Conservation (phyloP, 2,888 invertebrate genomes). For the Hipparchia sbordonii region DNA sequence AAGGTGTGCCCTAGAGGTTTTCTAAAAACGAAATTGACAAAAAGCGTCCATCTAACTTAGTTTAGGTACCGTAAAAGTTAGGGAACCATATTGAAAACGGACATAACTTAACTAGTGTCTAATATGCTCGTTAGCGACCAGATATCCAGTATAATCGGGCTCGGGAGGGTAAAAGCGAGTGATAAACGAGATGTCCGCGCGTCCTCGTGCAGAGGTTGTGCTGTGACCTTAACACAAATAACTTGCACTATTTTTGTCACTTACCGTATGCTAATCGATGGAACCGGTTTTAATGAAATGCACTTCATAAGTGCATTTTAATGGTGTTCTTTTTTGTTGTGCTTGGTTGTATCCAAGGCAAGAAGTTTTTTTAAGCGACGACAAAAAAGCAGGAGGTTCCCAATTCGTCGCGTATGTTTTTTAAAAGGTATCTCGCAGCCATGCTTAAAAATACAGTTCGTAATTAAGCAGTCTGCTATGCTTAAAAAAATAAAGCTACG, state of each 20-base stretch:
- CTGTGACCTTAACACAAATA: conserved; percentile 33
- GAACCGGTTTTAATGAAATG: conserved; percentile 12
- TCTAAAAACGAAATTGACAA: no score
- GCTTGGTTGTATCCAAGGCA: not conserved
- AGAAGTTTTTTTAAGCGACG: not conserved
- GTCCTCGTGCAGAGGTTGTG: conserved; percentile 24
- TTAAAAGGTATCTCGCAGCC: no score
- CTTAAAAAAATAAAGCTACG: no score
- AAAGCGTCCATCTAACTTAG: no score
- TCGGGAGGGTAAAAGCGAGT: not conserved
- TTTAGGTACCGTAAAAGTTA: no score
- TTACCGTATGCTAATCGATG: conserved; percentile 10
- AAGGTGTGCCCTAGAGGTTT: no score
- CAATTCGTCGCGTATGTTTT: no score
- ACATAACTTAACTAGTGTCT: not conserved
- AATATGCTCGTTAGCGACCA: not conserved
- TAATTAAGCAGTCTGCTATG: no score
- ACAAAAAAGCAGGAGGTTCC: no score
- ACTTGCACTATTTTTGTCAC: conserved; percentile 18
- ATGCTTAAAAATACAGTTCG: no score
- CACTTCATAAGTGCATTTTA: conserved; percentile 8
- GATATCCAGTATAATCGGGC: not conserved
- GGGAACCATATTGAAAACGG: no score
- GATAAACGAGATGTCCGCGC: not conserved
- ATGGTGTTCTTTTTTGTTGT: not conserved